Conservation (phyloP, 2,113 vertebrate species). For the Burhinus oedicnemus region DNA sequence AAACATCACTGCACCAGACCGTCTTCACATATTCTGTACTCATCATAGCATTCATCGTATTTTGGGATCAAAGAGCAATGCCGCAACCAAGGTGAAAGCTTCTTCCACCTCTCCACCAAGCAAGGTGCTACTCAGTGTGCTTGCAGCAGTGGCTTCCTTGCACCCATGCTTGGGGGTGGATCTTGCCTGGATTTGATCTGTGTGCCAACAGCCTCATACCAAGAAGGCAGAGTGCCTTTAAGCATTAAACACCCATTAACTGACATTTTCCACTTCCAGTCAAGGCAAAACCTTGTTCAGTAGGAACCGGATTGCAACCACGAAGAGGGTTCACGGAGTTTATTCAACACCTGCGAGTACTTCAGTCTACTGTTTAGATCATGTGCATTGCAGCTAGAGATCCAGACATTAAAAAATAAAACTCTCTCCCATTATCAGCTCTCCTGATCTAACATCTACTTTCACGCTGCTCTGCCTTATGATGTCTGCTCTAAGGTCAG, state of each 20-base stretch:
- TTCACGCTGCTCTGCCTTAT: neutral
- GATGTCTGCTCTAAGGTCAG: neutral
- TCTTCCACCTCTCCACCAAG: neutral
- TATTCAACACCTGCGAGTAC: neutral
- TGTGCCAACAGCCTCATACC: neutral
- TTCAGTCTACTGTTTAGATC: neutral
- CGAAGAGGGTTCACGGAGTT: neutral
- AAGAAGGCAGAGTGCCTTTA: neutral
- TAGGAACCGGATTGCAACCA: neutral
- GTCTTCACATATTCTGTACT: neutral
- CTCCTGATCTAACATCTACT: neutral
- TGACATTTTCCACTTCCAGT: neutral
- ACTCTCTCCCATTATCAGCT: neutral
- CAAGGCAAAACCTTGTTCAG: neutral
- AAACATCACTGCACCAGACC: neutral
- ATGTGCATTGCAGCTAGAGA: neutral
- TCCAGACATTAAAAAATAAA: neutral
- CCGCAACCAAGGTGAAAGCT: neutral
- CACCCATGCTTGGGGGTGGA: too few relatives aligned
- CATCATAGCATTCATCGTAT: too few relatives aligned
- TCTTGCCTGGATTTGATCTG: neutral
- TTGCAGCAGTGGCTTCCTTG: neutral
- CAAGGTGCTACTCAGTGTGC: neutral
- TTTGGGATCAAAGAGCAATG: neutral
- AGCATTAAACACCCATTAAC: neutral